Percentiles rank a stretch among this genome's conserved stretches.
Evolutionary conservation across 92 coral and sea anemone species (phyloP).

Genomic region (Scolanthus callimorphus): DNA sequence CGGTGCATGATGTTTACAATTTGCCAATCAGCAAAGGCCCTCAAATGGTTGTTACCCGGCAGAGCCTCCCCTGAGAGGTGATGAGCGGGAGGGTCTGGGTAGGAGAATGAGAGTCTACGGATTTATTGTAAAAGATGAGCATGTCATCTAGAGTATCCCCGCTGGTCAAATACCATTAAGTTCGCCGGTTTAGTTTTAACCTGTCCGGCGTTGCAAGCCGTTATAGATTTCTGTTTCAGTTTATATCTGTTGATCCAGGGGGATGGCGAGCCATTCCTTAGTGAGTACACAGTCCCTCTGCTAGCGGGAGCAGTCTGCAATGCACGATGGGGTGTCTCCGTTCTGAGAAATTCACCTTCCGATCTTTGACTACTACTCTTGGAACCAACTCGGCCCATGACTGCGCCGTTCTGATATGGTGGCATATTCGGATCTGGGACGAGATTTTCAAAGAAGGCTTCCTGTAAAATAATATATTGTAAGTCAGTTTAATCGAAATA

Average conservation of each 20-base stretch:
- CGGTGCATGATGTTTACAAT: no score
- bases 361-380: conserved; percentile 30
- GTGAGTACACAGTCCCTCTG: conserved; percentile 48
- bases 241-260: conserved; percentile 95
- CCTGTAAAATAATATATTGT: neutral
- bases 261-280: conserved; percentile 85
- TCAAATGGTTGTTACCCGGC: no score
- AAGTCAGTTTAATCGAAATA: no score
- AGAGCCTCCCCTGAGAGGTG: no score
- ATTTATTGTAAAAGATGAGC: no score
- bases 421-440: conserved; percentile 43
- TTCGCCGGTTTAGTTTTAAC: conserved; percentile 13
- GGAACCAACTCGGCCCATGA: conserved; percentile 27
- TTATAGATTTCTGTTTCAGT: conserved; percentile 78
- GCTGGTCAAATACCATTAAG: neutral
- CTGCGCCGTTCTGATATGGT: conserved; percentile 44
- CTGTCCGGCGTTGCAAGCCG: conserved; percentile 42
- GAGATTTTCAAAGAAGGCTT: conserved; percentile 39
- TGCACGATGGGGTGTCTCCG: conserved; percentile 31
- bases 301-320: conserved; percentile 12
- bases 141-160: conserved; percentile 3
- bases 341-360: conserved; percentile 24
- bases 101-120: no score
- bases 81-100: no score
- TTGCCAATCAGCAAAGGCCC: no score